phyloP scores from a whole-genome alignment of 2,888 invertebrate species.

The Ferdinandea cuprea region DNA sequence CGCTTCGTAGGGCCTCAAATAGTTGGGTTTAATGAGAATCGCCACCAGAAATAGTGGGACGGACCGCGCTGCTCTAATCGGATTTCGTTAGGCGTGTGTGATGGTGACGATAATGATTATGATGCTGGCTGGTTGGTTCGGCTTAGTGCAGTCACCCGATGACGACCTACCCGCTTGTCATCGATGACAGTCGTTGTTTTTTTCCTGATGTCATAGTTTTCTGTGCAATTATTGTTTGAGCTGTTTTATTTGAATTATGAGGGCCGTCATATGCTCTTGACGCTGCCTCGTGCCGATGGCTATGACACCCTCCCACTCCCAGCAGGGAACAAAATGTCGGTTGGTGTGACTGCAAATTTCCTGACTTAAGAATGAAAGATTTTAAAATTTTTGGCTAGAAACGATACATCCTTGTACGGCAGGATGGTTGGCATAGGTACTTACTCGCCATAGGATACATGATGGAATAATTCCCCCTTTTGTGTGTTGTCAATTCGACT shows the following conservation, averaged over 20 bases:
- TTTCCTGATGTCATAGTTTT: slow-evolving; percentile 34
- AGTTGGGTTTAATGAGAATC: slow-evolving; percentile 67
- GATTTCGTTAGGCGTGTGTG: slow-evolving; percentile 56
- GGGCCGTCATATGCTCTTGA: slow-evolving; percentile 66
- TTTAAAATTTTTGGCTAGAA: neutral
- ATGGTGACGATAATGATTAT: slow-evolving; percentile 51
- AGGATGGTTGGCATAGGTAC: slow-evolving; percentile 32
- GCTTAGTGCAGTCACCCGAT: slow-evolving; percentile 22
- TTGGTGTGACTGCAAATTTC: neutral
- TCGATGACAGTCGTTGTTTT: slow-evolving; percentile 51
- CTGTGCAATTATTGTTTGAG: slow-evolving; percentile 46
- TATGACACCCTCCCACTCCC: slow-evolving; percentile 3
- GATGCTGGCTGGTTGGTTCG: slow-evolving; percentile 61
- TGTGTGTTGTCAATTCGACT: neutral
- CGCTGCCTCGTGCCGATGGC: slow-evolving; percentile 44
- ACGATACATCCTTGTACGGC: slow-evolving; percentile 1
- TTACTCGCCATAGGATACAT: slow-evolving; percentile 23
- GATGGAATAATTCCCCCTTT: slow-evolving; percentile 23
- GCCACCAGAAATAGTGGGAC: slow-evolving; percentile 53
- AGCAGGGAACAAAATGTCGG: slow-evolving; percentile 14
- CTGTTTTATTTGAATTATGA: slow-evolving; percentile 56
- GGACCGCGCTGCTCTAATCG: slow-evolving; percentile 66
- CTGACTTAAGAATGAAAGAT: slow-evolving; percentile 15
- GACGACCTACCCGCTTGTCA: slow-evolving; percentile 56
- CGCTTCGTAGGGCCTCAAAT: slow-evolving; percentile 6